A percentile compares a stretch with the other conserved stretches of the same genome.
phyloP scores from a whole-genome alignment of 2,797 vertebrate genomes.

The Arctocebus calabarensis region DNA sequence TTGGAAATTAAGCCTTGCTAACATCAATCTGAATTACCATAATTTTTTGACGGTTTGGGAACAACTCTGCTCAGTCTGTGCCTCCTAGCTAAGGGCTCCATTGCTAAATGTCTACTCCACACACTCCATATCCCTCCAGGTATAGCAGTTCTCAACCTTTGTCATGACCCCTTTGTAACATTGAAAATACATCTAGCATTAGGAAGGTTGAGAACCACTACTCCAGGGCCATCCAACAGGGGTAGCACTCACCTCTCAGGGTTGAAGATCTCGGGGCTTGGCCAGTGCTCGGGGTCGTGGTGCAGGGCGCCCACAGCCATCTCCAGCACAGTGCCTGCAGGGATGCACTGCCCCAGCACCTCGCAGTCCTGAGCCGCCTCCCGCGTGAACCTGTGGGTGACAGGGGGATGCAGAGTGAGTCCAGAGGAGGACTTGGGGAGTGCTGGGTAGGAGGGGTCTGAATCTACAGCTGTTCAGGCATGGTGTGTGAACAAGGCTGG shows the following conservation, averaged over 20 bases:
- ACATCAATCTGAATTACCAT: background rate
- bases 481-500: background rate
- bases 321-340: conserved; percentile 92
- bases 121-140: rapidly evolving
- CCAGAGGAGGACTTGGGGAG: rapidly evolving
- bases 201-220: too few species aligned
- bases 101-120: background rate
- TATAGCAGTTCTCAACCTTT: too few species aligned
- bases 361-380: conserved; percentile 90
- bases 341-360: conserved; percentile 92
- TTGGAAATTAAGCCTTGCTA: background rate
- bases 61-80: too few species aligned
- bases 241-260: conserved; percentile 92
- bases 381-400: conserved; percentile 90
- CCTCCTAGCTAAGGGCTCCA: background rate
- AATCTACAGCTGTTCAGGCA: background rate
- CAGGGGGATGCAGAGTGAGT: background rate
- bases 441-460: background rate
- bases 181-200: too few species aligned
- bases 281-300: conserved; percentile 93
- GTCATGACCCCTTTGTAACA: too few species aligned
- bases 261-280: conserved; percentile 93
- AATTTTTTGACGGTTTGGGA: background rate
- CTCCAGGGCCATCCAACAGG: background rate
- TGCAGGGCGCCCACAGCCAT: conserved; percentile 93